Evolutionary conservation across 2,888 invertebrate genomes (phyloP), one percentile per base, ranked within the genome.

Genomic region (Lasioglossum pauxillum): DNA sequence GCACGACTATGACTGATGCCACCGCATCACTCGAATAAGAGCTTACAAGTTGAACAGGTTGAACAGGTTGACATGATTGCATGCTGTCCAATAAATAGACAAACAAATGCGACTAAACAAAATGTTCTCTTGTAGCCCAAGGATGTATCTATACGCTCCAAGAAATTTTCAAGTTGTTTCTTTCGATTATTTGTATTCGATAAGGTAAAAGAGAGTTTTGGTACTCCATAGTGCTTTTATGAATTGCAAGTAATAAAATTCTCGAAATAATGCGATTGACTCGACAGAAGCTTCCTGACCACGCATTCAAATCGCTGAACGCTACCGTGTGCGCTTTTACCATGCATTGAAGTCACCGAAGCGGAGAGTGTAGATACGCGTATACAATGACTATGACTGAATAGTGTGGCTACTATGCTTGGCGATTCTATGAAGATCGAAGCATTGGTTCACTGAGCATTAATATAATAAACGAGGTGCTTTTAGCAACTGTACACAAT

Each of bases 301-400:
- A 12, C 38, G 69, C 69, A 38, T 69, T 69, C 41, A 41, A 69
- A 69, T 41, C 41, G 38, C 31, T 31, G 31, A 31, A 35, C 35
- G 67, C 41, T 72, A 44, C 44, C 44, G 41, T 16, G 46, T 4
- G 60, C 44, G 46, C 46, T 46, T 19, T 73, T 73, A 73, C 73
- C 73, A 31, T 73, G 73, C 73, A 46, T 73, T 31, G 46, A 46
- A 73, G 41, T 73, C 73, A 73, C 73, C 73, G 73, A 46, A 69
- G 38, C 72, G 72, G 44, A 72, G 72, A 41, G 72, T 12, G 44
- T 8, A 67, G 35, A 67, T 67, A 69, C 69, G 69, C 64, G 67
- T 67, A 67, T 27, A 72, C 72, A 69, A 69, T 69, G 72, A 72
- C 38, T 72, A n/a, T 44, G 44, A 27, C n/a, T 72, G 72, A 72